phyloP scores from a whole-genome alignment of 2,888 invertebrate genomes.

The Phaedon cochleariae region DNA sequence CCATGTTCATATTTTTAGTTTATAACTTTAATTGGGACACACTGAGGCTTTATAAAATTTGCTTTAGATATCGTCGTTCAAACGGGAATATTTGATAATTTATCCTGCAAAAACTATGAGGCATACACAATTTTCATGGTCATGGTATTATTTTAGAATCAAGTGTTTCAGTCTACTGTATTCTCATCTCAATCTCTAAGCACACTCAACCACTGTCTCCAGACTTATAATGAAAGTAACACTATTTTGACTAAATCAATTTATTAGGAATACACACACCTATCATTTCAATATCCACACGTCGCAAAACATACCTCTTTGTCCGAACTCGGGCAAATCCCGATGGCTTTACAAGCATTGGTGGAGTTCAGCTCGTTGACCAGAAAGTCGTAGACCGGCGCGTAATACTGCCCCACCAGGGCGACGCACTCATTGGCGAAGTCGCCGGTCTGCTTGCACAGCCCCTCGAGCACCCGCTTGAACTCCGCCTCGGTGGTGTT shows the following conservation, averaged over 20 bases:
- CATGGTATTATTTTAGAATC: too few relatives aligned
- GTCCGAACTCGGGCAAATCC: slow-evolving; percentile 67
- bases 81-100: too few relatives aligned
- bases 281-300: neutral
- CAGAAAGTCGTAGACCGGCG: slow-evolving; percentile 75
- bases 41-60: too few relatives aligned
- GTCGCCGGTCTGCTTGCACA: slow-evolving; percentile 81
- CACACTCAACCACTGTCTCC: too few relatives aligned
- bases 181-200: too few relatives aligned
- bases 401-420: slow-evolving; percentile 82
- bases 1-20: too few relatives aligned
- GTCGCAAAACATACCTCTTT: slow-evolving; percentile 23
- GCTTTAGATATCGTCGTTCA: too few relatives aligned
- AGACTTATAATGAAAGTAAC: neutral
- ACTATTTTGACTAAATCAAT: neutral
- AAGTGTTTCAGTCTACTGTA: too few relatives aligned
- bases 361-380: slow-evolving; percentile 74
- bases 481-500: slow-evolving; percentile 88
- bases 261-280: slow-evolving; percentile 4
- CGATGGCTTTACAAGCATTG: slow-evolving; percentile 75
- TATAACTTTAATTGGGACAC: too few relatives aligned
- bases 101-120: too few relatives aligned
- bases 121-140: too few relatives aligned
- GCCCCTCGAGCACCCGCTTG: slow-evolving; percentile 76
- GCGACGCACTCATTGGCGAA: slow-evolving; percentile 79